A percentile compares a stretch with the other conserved stretches of the same genome.
Evolutionary conservation across 2,113 vertebrate species (phyloP).

Genomic region (Natator depressus): DNA sequence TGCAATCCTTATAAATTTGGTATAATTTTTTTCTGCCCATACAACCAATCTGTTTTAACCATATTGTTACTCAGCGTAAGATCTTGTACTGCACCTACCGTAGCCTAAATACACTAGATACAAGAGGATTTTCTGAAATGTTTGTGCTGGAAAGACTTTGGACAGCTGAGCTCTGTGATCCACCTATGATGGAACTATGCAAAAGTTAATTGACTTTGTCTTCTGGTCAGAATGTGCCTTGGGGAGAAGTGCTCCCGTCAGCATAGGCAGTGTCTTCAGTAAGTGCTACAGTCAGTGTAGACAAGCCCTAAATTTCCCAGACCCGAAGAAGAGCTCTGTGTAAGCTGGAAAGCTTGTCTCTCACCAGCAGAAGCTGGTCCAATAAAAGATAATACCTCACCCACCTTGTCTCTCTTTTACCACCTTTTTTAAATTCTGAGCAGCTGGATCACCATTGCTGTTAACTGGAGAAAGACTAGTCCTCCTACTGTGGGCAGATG

Average conservation of each 20-base stretch:
- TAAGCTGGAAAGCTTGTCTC: background rate
- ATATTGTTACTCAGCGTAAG: background rate
- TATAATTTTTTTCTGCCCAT: too few species aligned
- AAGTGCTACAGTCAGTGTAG: background rate
- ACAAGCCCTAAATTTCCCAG: background rate
- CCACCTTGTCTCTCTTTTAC: background rate
- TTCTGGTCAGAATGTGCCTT: background rate
- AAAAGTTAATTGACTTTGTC: background rate
- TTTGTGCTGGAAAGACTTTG: background rate
- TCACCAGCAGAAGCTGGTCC: background rate
- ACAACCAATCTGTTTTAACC: background rate
- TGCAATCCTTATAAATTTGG: background rate
- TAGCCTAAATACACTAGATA: background rate
- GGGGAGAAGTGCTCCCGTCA: background rate
- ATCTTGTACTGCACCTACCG: background rate
- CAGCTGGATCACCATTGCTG: background rate
- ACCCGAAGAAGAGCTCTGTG: background rate
- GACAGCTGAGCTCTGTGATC: background rate
- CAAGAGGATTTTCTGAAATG: rapidly evolving
- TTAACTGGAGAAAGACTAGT: background rate
- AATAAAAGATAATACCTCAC: background rate
- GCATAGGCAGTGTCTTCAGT: background rate
- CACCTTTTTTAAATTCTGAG: background rate
- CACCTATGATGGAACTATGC: background rate
- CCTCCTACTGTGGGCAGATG: background rate